These are phyloP conservation scores for Callopanchax toddi DNA, from an alignment of 2,113 vertebrate species.

Conservation along the genomic window DNA sequence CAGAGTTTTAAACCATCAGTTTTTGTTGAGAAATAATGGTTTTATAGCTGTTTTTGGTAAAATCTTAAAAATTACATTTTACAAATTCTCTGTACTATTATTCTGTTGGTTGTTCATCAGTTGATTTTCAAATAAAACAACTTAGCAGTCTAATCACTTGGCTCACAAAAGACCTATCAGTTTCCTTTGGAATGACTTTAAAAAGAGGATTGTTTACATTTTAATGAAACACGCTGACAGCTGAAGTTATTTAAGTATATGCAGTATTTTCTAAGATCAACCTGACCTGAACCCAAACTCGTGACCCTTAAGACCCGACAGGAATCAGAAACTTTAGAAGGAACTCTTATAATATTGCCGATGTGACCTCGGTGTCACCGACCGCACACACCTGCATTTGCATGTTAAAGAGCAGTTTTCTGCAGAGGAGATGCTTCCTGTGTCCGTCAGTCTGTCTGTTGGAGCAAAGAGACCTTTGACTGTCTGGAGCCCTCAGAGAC, in stretches of 20 bases:
- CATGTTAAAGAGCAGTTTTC: conserved; percentile 46
- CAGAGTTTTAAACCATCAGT: too few species aligned
- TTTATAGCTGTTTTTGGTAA: too few species aligned
- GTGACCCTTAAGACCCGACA: background rate
- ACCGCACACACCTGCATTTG: conserved; percentile 24
- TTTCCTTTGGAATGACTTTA: too few species aligned
- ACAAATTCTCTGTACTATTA: too few species aligned
- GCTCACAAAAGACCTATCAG: too few species aligned
- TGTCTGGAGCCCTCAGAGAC: conserved; percentile 42
- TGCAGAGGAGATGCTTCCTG: conserved; percentile 39
- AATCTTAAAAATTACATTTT: too few species aligned
- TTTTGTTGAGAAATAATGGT: too few species aligned
- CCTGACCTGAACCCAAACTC: conserved; percentile 14
- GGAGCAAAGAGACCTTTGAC: conserved; percentile 59
- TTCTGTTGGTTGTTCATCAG: too few species aligned
- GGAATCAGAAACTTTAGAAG: conserved; percentile 13
- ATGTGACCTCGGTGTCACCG: conserved; percentile 19
- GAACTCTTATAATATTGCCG: background rate
- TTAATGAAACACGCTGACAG: too few species aligned
- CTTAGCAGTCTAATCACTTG: too few species aligned
- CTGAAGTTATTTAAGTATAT: background rate
- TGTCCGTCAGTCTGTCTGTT: conserved; percentile 19
- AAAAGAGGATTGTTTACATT: too few species aligned
- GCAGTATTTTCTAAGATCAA: background rate
- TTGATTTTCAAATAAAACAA: too few species aligned